These are phyloP conservation scores for Corythoichthys intestinalis DNA, from an alignment of 2,113 vertebrate species.

Conservation along the genomic window DNA sequence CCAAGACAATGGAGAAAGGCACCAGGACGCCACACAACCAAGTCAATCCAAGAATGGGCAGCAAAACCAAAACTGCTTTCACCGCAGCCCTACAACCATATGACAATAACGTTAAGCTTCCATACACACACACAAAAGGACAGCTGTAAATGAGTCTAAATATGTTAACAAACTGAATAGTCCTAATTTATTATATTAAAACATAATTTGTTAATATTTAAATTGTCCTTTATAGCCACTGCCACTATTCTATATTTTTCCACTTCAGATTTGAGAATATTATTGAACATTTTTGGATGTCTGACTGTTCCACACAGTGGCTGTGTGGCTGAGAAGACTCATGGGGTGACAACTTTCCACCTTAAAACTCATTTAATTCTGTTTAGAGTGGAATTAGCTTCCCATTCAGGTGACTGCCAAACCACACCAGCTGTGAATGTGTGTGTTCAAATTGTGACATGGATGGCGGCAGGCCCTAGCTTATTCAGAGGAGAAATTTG, in stretches of 20 bases:
- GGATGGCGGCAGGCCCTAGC: conserved; percentile 47
- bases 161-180: neutral
- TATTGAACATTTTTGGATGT: conserved; percentile 25
- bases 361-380: conserved; percentile 72
- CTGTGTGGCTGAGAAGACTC: conserved; percentile 59
- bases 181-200: conserved; percentile 1
- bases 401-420: conserved; percentile 71
- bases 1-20: conserved; percentile 74
- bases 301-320: conserved; percentile 56
- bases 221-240: conserved; percentile 8
- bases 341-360: conserved; percentile 71
- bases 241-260: conserved; percentile 19
- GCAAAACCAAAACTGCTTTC: conserved; percentile 75
- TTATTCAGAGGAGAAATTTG: conserved; percentile 66
- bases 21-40: conserved; percentile 77
- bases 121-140: neutral
- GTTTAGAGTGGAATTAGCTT: conserved; percentile 75
- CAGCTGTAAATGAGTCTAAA: neutral
- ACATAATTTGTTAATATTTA: conserved; percentile 5
- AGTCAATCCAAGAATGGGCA: conserved; percentile 78
- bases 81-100: conserved; percentile 68
- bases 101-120: conserved; percentile 8
- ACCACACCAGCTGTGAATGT: conserved; percentile 71
- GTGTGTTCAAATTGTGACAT: conserved; percentile 36
- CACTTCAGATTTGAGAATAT: conserved; percentile 21